These are phyloP conservation scores for Fratercula arctica DNA, from an alignment of 2,797 vertebrate genomes.

Conservation along the genomic window DNA sequence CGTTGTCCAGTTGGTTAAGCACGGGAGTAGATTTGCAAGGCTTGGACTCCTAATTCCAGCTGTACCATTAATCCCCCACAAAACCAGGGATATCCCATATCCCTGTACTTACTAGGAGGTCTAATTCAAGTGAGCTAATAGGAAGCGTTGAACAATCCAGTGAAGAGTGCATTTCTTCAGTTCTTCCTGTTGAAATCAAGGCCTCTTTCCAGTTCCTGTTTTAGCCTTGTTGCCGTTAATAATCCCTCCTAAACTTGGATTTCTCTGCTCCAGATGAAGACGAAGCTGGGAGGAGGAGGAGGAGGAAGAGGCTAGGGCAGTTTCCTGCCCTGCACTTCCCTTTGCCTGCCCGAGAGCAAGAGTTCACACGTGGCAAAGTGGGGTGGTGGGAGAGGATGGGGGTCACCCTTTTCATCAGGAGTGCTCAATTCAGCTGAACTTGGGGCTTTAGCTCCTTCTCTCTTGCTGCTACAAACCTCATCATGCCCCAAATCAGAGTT, in stretches of 20 bases:
- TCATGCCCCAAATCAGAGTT: fast-evolving
- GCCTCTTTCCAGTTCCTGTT: slow-evolving; percentile 43
- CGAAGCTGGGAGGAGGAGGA: background rate
- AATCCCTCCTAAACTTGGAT: background rate
- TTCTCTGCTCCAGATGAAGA: background rate
- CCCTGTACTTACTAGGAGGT: background rate
- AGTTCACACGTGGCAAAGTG: background rate
- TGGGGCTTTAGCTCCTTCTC: background rate
- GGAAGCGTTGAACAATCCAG: slow-evolving; percentile 32
- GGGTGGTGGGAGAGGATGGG: background rate
- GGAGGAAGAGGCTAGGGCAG: background rate
- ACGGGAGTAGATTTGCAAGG: background rate
- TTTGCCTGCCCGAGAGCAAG: background rate
- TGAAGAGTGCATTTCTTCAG: slow-evolving; percentile 27
- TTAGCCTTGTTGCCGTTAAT: slow-evolving; percentile 25
- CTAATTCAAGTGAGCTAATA: slow-evolving; percentile 24
- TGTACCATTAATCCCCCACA: background rate
- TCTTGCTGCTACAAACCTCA: background rate
- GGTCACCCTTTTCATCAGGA: background rate
- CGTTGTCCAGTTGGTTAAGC: background rate
- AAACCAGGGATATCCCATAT: background rate
- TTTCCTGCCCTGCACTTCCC: slow-evolving; percentile 18
- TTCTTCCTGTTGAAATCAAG: slow-evolving; percentile 52
- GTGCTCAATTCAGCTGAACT: background rate
- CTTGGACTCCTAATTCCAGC: background rate